A percentile compares a stretch with the other conserved stretches of the same genome.
Conservation (phyloP, 2,113 vertebrate species). For the Cnemophilus loriae region DNA sequence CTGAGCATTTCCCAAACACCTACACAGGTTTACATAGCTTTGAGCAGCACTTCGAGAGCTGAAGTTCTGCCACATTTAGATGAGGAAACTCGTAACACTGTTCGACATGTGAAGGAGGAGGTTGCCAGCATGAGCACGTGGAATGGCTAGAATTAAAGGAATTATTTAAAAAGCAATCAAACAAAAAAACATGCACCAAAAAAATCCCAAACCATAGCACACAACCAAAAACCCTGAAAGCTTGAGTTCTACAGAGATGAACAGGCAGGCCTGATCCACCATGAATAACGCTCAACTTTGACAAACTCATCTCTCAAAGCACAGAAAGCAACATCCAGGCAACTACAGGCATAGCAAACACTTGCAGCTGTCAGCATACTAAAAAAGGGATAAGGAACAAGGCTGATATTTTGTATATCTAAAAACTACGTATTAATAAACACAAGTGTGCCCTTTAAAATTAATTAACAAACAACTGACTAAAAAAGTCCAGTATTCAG, state of each 20-base stretch:
- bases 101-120: neutral
- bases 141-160: neutral
- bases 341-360: neutral
- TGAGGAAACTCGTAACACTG: neutral
- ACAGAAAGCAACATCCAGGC: neutral
- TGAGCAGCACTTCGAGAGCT: neutral
- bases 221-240: neutral
- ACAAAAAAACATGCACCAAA: neutral
- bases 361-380: neutral
- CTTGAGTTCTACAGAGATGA: neutral
- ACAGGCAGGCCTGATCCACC: neutral
- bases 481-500: neutral
- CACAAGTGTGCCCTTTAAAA: neutral
- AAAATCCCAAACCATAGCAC: neutral
- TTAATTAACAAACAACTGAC: neutral
- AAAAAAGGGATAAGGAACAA: neutral
- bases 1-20: neutral
- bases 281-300: neutral
- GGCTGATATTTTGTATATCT: neutral
- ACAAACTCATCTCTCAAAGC: neutral
- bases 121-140: neutral
- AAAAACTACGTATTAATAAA: neutral
- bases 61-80: neutral
- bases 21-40: fast-evolving
- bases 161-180: neutral